A percentile compares a stretch with the other conserved stretches of the same genome.
Conservation (phyloP, 2,797 vertebrate genomes). For the Silurus aristotelis region DNA sequence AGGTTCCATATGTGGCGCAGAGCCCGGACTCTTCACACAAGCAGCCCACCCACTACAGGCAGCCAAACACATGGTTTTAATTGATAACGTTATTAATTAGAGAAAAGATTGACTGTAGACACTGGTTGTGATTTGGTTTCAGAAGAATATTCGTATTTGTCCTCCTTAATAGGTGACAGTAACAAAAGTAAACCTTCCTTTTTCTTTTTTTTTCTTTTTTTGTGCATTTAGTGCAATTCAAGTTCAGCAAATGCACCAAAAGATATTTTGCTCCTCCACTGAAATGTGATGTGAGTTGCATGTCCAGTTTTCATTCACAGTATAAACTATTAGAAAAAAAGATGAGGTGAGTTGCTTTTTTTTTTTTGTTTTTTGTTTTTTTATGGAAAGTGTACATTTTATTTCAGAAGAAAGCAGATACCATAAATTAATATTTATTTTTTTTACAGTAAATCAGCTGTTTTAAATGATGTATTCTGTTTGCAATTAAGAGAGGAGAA, state of each 20-base stretch:
- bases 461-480: background rate
- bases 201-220: too few species aligned
- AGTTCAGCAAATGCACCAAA: background rate
- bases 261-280: background rate
- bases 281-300: background rate
- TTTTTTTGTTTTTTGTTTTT: background rate
- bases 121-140: background rate
- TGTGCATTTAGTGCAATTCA: background rate
- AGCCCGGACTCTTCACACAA: constrained; percentile 62
- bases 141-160: background rate
- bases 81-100: constrained; percentile 18
- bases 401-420: background rate
- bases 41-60: constrained; percentile 55
- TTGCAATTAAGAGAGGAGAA: background rate
- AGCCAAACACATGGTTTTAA: background rate
- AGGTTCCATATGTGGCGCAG: constrained; percentile 62
- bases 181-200: background rate
- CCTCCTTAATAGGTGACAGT: background rate
- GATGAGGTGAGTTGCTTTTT: background rate
- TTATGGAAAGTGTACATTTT: too few species aligned
- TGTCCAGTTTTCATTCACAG: background rate
- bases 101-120: background rate
- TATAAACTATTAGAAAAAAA: background rate
- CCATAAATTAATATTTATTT: too few species aligned
- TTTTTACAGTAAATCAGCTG: background rate